These are phyloP conservation scores for Myrmecophaga tridactyla DNA, from an alignment of 2,113 vertebrate species.

Conservation along the genomic window DNA sequence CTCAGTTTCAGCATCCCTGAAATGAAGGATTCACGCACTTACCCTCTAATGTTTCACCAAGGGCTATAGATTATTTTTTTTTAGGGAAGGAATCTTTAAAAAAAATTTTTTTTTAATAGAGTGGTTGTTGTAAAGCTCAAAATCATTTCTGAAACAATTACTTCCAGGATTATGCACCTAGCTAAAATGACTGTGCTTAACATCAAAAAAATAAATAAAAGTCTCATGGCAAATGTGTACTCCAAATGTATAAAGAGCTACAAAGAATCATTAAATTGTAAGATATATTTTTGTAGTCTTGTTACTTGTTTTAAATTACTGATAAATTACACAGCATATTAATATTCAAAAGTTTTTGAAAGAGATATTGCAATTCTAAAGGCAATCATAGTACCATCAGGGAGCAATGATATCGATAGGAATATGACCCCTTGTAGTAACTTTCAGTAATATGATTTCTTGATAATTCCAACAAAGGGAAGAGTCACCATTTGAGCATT, in stretches of 20 bases:
- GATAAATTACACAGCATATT: background rate
- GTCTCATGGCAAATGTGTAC: background rate
- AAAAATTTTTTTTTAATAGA: background rate
- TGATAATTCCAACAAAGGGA: background rate
- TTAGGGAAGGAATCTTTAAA: background rate
- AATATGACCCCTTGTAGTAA: background rate
- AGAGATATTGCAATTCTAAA: background rate
- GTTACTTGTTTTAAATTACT: background rate
- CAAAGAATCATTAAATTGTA: background rate
- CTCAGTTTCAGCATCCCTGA: background rate
- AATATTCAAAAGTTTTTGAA: slow-evolving; percentile 1
- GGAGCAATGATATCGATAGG: background rate
- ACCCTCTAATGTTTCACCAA: background rate
- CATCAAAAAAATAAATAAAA: background rate
- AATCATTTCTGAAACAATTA: background rate
- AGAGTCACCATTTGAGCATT: background rate
- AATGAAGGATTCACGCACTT: background rate
- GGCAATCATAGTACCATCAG: background rate
- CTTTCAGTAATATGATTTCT: background rate
- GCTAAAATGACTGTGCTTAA: background rate
- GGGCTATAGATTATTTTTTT: background rate
- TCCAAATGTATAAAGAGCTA: background rate
- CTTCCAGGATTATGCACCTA: background rate
- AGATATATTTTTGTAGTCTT: background rate
- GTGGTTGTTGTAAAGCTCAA: background rate